These are phyloP conservation scores for Lagodon rhomboides DNA, from an alignment of 2,797 vertebrate genomes.

Conservation along the genomic window DNA sequence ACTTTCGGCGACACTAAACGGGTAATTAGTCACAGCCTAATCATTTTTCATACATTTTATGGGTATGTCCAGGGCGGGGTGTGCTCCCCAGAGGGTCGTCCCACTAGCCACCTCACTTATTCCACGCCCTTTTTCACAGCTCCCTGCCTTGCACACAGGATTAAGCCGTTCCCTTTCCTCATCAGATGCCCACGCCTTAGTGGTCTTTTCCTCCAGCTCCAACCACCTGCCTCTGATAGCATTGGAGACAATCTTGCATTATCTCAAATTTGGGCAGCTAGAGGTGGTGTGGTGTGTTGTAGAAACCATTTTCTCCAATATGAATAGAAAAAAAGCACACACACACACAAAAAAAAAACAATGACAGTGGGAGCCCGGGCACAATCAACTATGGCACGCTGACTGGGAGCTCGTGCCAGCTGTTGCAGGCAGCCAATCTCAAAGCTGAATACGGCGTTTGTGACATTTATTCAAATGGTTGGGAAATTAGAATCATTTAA, in stretches of 20 bases:
- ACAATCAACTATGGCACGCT: conserved; percentile 58
- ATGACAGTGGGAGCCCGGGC: conserved; percentile 36
- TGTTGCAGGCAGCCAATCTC: conserved; percentile 65
- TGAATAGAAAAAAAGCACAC: conserved; percentile 2
- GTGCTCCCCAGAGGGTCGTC: conserved; percentile 72
- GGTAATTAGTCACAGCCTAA: conserved; percentile 89
- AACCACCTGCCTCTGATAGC: conserved; percentile 53
- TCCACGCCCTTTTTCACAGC: conserved; percentile 55
- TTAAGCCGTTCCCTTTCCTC: conserved; percentile 59
- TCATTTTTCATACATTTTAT: conserved; percentile 89
- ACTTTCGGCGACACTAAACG: conserved; percentile 87
- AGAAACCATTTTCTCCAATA: conserved; percentile 50
- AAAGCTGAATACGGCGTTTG: conserved; percentile 58
- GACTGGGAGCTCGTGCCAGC: conserved; percentile 68
- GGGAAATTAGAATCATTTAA: conserved; percentile 72
- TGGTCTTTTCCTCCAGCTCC: conserved; percentile 27
- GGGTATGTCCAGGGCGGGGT: conserved; percentile 77
- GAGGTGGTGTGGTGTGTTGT: conserved; percentile 28
- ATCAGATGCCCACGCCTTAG: conserved; percentile 47
- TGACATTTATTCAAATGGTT: conserved; percentile 71
- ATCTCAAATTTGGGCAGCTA: conserved; percentile 41
- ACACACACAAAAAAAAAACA: not conserved
- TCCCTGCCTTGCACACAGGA: conserved; percentile 40
- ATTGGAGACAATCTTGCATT: conserved; percentile 36
- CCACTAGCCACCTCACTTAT: conserved; percentile 63